Evolutionary conservation across 2,797 vertebrate genomes (phyloP).

Genomic region (Pipistrellus pygmaeus): DNA sequence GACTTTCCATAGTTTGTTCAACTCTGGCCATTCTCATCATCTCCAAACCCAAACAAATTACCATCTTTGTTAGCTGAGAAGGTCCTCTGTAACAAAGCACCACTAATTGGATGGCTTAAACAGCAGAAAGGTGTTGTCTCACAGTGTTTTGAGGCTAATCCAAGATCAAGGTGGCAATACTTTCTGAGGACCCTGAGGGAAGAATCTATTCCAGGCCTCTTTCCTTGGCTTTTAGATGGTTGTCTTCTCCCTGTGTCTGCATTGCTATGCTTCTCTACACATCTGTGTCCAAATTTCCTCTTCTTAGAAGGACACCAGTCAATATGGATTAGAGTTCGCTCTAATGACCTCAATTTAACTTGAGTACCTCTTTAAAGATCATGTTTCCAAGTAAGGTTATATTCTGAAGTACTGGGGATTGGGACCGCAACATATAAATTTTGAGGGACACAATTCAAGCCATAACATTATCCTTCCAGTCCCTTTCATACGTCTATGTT

Average conservation of each 20-base stretch:
- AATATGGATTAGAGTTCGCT: neutral
- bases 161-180: neutral
- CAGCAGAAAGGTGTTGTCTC: neutral
- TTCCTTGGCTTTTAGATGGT: neutral
- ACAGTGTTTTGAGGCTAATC: neutral
- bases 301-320: neutral
- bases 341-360: conserved; percentile 8
- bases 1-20: neutral
- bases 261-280: neutral
- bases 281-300: neutral
- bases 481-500: neutral
- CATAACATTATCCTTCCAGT: neutral
- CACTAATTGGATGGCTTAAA: neutral
- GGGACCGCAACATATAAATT: neutral
- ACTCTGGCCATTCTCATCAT: neutral
- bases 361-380: neutral
- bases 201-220: neutral
- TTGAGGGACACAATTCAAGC: neutral
- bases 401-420: neutral
- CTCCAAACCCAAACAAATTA: neutral
- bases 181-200: neutral
- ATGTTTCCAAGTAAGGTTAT: neutral
- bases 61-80: neutral
- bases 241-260: neutral
- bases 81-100: neutral